phyloP scores from a whole-genome alignment of 2,888 invertebrate species.

The Netelia virgata region DNA sequence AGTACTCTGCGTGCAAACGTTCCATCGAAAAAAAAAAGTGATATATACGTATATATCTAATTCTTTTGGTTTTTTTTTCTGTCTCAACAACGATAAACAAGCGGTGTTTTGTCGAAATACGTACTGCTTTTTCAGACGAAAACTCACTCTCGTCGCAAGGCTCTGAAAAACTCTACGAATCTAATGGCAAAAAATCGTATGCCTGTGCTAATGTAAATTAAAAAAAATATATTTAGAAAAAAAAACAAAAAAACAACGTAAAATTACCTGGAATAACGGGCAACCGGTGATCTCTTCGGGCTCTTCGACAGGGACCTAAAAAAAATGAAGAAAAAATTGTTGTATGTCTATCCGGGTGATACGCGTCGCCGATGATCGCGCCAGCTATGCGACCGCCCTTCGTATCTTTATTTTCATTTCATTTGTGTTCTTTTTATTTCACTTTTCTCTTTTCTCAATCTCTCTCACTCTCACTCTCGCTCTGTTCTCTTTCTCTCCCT shows the following conservation, averaged over 20 bases:
- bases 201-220: constrained; percentile 21
- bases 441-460: not conserved
- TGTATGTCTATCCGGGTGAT: constrained; percentile 76
- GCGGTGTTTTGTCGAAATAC: constrained; percentile 60
- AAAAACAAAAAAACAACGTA: constrained; percentile 37
- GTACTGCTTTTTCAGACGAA: constrained; percentile 66
- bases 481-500: constrained; percentile 3
- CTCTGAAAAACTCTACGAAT: constrained; percentile 69
- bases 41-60: constrained; percentile 23
- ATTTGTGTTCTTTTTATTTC: not conserved
- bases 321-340: constrained; percentile 78
- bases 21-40: constrained; percentile 40
- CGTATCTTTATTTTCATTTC: constrained; percentile 18
- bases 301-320: constrained; percentile 82
- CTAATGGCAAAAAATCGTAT: constrained; percentile 41
- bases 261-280: constrained; percentile 80
- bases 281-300: constrained; percentile 76
- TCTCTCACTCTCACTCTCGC: not conserved
- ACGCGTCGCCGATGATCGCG: constrained; percentile 64
- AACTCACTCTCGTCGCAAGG: constrained; percentile 64
- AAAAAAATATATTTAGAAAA: constrained; percentile 33
- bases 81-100: constrained; percentile 63
- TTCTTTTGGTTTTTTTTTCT: constrained; percentile 14
- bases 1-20: constrained; percentile 57
- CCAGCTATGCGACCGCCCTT: constrained; percentile 36